phyloP scores from a whole-genome alignment of 2,113 vertebrate species.

The Aptenodytes forsteri region DNA sequence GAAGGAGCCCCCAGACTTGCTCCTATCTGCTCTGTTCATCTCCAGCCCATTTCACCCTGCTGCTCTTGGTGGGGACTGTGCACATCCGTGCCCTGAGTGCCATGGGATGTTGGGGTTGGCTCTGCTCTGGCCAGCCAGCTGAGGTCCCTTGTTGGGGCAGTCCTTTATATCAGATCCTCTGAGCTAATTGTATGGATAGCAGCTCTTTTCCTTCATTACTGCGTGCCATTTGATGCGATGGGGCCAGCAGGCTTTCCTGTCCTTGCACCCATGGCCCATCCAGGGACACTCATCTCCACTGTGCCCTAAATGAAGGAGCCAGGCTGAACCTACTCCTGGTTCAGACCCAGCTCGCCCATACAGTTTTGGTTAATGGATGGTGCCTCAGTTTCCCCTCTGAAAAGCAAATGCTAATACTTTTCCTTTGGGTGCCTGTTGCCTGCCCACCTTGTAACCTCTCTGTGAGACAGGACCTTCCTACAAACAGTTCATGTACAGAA shows the following conservation, averaged over 20 bases:
- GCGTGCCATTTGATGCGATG: accelerated
- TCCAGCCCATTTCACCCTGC: accelerated
- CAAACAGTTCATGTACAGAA: too few relatives aligned
- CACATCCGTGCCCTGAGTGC: background rate
- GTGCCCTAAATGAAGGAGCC: background rate
- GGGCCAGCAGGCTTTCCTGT: background rate
- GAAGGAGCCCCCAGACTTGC: background rate
- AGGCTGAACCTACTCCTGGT: too few relatives aligned
- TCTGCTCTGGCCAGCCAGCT: background rate
- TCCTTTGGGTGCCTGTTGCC: background rate
- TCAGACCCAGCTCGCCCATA: background rate
- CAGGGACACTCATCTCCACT: background rate
- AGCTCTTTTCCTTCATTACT: background rate
- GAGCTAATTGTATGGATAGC: too few relatives aligned
- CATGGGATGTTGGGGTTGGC: accelerated
- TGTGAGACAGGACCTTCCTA: background rate
- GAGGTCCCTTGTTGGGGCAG: background rate
- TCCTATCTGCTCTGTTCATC: background rate
- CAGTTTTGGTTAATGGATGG: too few relatives aligned
- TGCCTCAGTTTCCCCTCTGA: background rate
- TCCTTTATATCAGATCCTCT: background rate
- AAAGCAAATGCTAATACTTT: background rate
- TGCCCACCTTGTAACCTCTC: background rate
- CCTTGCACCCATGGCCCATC: background rate
- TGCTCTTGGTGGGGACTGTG: background rate